phyloP scores from a whole-genome alignment of 2,797 vertebrate species.

The Sebastes oblongus region DNA sequence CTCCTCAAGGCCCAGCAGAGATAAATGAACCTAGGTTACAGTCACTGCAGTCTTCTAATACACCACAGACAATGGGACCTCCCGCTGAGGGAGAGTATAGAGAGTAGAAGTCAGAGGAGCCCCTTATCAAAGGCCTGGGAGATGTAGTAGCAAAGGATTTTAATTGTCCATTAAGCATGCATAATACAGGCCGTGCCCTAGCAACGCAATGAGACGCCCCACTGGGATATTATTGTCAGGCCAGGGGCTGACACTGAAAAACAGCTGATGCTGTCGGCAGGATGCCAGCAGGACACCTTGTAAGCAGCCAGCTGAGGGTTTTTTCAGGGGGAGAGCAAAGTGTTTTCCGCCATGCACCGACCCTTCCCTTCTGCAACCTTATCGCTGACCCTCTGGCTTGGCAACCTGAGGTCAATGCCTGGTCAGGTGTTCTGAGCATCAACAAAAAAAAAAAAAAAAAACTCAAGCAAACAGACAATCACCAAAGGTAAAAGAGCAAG shows the following conservation, averaged over 20 bases:
- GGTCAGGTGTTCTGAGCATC: slow-evolving; percentile 85
- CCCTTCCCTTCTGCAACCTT: slow-evolving; percentile 50
- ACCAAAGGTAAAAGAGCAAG: slow-evolving; percentile 74
- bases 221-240: slow-evolving; percentile 90
- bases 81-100: slow-evolving; percentile 84
- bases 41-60: slow-evolving; percentile 91
- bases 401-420: slow-evolving; percentile 88
- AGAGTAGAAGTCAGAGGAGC: slow-evolving; percentile 85
- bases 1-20: slow-evolving; percentile 83
- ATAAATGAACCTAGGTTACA: slow-evolving; percentile 93
- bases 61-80: slow-evolving; percentile 89
- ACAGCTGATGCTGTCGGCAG: slow-evolving; percentile 97
- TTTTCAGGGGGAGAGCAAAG: slow-evolving; percentile 56
- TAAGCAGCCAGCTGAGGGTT: slow-evolving; percentile 86
- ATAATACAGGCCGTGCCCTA: slow-evolving; percentile 92
- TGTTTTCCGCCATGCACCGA: slow-evolving; percentile 65
- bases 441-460: slow-evolving; percentile 34
- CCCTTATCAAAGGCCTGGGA: slow-evolving; percentile 90
- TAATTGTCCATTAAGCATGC: slow-evolving; percentile 99
- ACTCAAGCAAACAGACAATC: slow-evolving; percentile 73
- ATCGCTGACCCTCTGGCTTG: slow-evolving; percentile 70
- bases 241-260: slow-evolving; percentile 88
- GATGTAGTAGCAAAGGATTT: slow-evolving; percentile 89
- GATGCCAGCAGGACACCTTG: slow-evolving; percentile 91
- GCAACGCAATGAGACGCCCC: slow-evolving; percentile 89